Percentiles rank a stretch among this genome's conserved stretches.
phyloP scores from a whole-genome alignment of 2,797 vertebrate genomes.

The Epinephelus malabaricus region DNA sequence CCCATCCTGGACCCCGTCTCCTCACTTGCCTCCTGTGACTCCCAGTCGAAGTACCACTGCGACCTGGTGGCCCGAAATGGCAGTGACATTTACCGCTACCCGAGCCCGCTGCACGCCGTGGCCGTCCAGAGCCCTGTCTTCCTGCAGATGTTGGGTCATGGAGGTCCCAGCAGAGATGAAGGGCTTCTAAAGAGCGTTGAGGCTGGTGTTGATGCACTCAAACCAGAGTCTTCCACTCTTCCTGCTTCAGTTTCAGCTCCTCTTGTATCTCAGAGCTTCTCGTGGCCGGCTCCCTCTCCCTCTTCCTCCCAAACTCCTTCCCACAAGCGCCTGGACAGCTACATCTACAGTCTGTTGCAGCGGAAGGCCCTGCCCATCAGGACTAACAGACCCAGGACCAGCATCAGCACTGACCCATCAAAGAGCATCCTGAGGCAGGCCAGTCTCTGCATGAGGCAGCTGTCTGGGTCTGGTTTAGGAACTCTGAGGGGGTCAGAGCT shows the following conservation, averaged over 20 bases:
- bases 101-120: slow-evolving; percentile 92
- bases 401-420: slow-evolving; percentile 90
- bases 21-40: slow-evolving; percentile 75
- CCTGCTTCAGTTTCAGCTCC: slow-evolving; percentile 36
- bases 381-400: slow-evolving; percentile 93
- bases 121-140: slow-evolving; percentile 92
- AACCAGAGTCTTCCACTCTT: slow-evolving; percentile 57
- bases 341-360: slow-evolving; percentile 93
- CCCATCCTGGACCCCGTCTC: slow-evolving; percentile 82
- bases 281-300: slow-evolving; percentile 75
- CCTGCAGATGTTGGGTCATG: slow-evolving; percentile 83
- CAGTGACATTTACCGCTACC: slow-evolving; percentile 91
- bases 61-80: slow-evolving; percentile 91
- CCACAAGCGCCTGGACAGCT: slow-evolving; percentile 90
- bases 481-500: slow-evolving; percentile 72
- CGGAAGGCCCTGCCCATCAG: slow-evolving; percentile 89
- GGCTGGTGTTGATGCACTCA: slow-evolving; percentile 71
- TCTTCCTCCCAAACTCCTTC: slow-evolving; percentile 75
- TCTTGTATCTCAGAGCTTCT: slow-evolving; percentile 72
- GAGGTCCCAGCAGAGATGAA: slow-evolving; percentile 73
- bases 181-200: slow-evolving; percentile 70
- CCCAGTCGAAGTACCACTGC: slow-evolving; percentile 91
- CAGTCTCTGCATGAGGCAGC: slow-evolving; percentile 87
- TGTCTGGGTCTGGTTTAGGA: slow-evolving; percentile 5
- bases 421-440: slow-evolving; percentile 92